These are phyloP conservation scores for Geococcyx californianus DNA, from an alignment of 2,113 vertebrate genomes.

Conservation along the genomic window DNA sequence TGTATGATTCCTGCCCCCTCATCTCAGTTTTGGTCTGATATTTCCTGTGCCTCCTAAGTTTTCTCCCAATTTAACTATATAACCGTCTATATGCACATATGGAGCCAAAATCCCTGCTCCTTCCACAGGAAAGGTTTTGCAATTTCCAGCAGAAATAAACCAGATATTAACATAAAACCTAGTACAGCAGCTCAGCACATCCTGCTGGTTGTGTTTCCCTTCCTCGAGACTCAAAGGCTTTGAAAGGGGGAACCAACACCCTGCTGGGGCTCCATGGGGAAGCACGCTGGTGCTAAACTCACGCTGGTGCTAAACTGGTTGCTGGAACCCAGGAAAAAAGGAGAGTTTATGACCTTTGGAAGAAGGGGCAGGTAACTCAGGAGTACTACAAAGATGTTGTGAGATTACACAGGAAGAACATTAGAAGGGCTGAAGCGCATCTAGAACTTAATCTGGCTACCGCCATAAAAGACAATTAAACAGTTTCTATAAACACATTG, in stretches of 20 bases:
- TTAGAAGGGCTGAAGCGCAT: no score
- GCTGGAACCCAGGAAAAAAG: no score
- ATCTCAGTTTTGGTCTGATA: neutral
- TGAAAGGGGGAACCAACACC: neutral
- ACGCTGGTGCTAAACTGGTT: no score
- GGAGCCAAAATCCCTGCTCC: neutral
- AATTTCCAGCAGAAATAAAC: neutral
- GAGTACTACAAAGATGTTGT: no score
- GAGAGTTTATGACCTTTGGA: no score
- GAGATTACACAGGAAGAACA: no score
- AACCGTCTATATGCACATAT: neutral
- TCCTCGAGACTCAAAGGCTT: neutral
- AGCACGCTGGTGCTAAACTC: neutral
- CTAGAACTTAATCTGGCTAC: no score
- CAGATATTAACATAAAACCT: neutral
- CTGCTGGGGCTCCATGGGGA: neutral
- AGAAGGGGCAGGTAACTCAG: no score
- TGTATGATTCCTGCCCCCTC: neutral
- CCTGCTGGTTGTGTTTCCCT: neutral
- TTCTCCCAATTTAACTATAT: neutral
- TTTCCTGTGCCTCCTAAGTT: neutral
- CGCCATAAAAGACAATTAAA: no score
- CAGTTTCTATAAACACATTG: no score
- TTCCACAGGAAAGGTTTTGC: slow-evolving; percentile 21
- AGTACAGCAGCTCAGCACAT: neutral